Percentiles rank a stretch among this genome's conserved stretches.
These are phyloP conservation scores for Megamerina dolium DNA, from an alignment of 2,888 invertebrate species.

Conservation along the genomic window DNA sequence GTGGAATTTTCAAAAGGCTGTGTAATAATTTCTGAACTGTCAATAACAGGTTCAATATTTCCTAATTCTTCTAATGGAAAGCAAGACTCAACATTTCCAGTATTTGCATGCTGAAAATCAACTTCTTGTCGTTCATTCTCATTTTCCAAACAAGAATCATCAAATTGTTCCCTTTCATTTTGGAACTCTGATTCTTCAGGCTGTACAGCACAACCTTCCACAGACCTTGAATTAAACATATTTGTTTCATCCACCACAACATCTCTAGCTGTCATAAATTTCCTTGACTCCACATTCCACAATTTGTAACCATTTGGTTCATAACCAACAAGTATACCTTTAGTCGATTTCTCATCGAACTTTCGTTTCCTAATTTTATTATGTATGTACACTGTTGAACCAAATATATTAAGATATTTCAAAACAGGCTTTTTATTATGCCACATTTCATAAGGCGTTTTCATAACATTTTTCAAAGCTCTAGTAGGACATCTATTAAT, in stretches of 20 bases:
- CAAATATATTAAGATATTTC: slow-evolving; percentile 20
- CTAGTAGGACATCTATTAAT: slow-evolving; percentile 39
- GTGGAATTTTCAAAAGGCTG: not conserved
- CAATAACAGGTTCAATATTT: no score
- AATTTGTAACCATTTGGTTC: slow-evolving; percentile 21
- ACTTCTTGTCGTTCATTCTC: slow-evolving; percentile 1
- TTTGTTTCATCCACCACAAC: slow-evolving; percentile 19
- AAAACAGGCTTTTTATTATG: no score
- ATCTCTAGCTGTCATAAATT: slow-evolving; percentile 20
- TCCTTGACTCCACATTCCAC: slow-evolving; percentile 17
- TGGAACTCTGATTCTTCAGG: no score
- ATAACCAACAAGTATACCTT: no score
- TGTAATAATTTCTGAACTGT: no score
- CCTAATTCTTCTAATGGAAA: no score
- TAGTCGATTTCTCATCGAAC: slow-evolving; percentile 21
- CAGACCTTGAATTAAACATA: slow-evolving; percentile 17
- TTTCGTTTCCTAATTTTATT: slow-evolving; percentile 19
- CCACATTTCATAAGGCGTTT: slow-evolving; percentile 43
- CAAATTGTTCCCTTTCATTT: no score
- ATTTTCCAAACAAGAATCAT: no score
- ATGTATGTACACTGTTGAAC: no score
- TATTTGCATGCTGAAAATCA: slow-evolving; percentile 1
- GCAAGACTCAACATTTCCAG: not conserved
- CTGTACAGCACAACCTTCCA: slow-evolving; percentile 1
- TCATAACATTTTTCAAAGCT: slow-evolving; percentile 27